Evolutionary conservation across 30 jellyfish, hydroid and myxozoan genomes (phyloP), one percentile per base, ranked within the genome.

Genomic region (Clytia hemisphaerica): DNA sequence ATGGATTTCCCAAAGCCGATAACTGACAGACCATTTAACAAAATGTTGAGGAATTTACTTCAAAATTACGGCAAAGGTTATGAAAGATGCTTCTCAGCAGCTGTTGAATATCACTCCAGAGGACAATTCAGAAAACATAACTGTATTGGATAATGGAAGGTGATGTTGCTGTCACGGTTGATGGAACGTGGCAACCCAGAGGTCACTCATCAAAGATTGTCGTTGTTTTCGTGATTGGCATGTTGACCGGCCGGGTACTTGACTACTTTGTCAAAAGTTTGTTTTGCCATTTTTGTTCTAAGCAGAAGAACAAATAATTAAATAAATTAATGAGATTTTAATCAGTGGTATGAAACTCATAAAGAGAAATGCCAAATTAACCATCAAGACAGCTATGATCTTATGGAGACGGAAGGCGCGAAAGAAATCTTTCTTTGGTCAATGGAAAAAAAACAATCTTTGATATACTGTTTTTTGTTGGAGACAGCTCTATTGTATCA

Each of bases 331-430:
- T n/a, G 54, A 42, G 19, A n/a, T n/a, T 69, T 16, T 45, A 9
- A 15, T 28, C 25, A 46, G 10, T 69, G 81, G 72, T 28, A 14
- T 4, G 10, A 15, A 5, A 34, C 34, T 14, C 81, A 69, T 38
- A 46, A 47, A 12, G 30, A 31, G 16, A 49, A 69, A 34, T 69
- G 81, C 71, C 51, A 45, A 34, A 45, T 69, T 5, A 69, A 32
- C 33, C 81, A 69, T 49, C 48, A 42, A 10, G 71, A 59, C n/a
- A n/a, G 71, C 2, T 69, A 58, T 29, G 81, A 50, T 69, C 49
- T 70, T 38, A 69, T 69, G 81, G 81, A 69, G 29, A 69, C 46
- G 15, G 58, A 27, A 69, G 58, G 72, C 21, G 81, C 81, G 51
- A 32, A 47, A 10, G 81, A 69, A 25, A 69, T 46, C 21, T 69